Evolutionary conservation across 1,140 invertebrate species (phyloP), one percentile per base, ranked within the genome.

Genomic region (Trichomalopsis sarcophagae): DNA sequence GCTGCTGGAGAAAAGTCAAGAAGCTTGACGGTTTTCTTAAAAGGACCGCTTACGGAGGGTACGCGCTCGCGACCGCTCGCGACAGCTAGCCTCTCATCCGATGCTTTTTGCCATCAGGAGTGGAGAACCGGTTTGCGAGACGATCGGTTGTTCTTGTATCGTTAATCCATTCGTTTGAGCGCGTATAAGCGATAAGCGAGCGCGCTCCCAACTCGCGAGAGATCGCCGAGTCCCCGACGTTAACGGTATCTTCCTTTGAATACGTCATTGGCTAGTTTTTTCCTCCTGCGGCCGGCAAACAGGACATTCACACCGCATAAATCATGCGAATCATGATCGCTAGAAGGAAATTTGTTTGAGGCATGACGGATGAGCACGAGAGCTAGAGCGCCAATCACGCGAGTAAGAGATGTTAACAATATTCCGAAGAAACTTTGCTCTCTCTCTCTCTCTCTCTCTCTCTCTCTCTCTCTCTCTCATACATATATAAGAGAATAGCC

Each of bases 161-260:
- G 33, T 5, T 27, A 27, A 9, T 2, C 3, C 33, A 40, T 40
- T 5, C 40, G 5, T 40, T 40, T 40, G 5, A 40, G 40, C 40
- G 40, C 40, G 40, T 40, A 40, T n/a, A n/a, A 40, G 40, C 9
- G 5, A 40, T 6, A 14, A 0, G 55, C 55, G 47, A 1, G 55
- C 17, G 55, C 17, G 55, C 68, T 11, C 27, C n/a, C 21, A n/a
- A 69, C 27, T 69, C 68, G 9, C n/a, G n/a, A 71, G 68, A 71
- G 68, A 71, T 71, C 27, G 68, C 9, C 27, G 55, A 62, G 2
- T 62, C 40, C 7, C 40, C 9, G 40, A 62, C 6, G 55, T 21
- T 62, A 71, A 71, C 68, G 68, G 68, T 30, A 71, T 33, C 21
- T 62, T n/a, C 55, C 2, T 71, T 71, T 27, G 68, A 71, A 71